Evolutionary conservation across 2,888 invertebrate species (phyloP), one percentile per base, ranked within the genome.

Genomic region (Callyntrura guangdongensis): DNA sequence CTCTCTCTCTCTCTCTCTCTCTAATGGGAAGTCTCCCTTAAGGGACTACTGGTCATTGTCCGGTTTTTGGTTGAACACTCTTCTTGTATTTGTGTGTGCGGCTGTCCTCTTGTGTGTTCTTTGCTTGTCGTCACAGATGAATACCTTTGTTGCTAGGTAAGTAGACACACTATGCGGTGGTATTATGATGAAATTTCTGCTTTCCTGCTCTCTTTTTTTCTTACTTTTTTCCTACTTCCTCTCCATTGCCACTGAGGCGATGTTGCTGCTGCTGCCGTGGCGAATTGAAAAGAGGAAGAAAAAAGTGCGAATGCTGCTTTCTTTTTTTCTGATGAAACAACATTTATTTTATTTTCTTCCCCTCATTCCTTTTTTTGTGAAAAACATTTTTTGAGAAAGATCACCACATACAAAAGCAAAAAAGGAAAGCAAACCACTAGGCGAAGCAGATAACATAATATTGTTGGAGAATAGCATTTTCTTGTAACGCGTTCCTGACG

Each of bases 381-480:
- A 25, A 64, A 64, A 25, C 36, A 36, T 36, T 36, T 36, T 36
- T 36, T 64, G 64, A 22, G 25, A 64, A 25, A 64, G 59, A 59
- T 59, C 59, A 59, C 59, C 59, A 59, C n/a, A 36, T 36, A 9
- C 64, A 64, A 64, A 64, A 22, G 9, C 22, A 64, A 25, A 64
- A 22, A 25, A 25, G 64, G 64, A 22, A 22, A n/a, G 17, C n/a
- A 53, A 12, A 53, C 53, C 53, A n/a, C n/a, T 53, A 53, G 4
- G 20, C n/a, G 61, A 36, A 27, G 45, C 82, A 45, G 82, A 27
- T 5, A 36, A 69, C 27, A 69, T 36, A 69, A 36, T 77, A 49
- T 53, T 64, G 36, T 77, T 59, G 77, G 77, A 77, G 53, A 85
- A 85, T 85, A 72, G 86, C 59, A 77, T 86, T 74, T 77, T 45